These are phyloP conservation scores for Sterrhoptilus dennistouni DNA, from an alignment of 2,113 vertebrate genomes.

Conservation along the genomic window DNA sequence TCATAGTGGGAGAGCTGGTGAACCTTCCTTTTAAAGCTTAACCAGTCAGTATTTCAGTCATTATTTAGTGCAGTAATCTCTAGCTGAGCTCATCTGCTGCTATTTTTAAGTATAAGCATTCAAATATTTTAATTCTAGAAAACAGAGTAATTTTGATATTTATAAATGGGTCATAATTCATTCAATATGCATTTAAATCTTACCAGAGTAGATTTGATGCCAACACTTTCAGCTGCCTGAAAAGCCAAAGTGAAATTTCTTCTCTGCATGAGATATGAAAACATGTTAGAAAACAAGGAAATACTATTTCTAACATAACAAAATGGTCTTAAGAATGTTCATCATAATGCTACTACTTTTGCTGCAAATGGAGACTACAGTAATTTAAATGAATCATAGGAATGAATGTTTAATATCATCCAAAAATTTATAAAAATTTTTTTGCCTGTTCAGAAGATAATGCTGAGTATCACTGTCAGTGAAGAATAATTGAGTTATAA, in stretches of 20 bases:
- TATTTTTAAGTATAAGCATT: neutral
- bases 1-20: neutral
- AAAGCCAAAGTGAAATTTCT: slow-evolving; percentile 96
- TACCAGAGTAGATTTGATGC: slow-evolving; percentile 97
- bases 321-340: neutral
- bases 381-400: neutral
- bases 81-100: neutral
- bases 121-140: neutral
- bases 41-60: neutral
- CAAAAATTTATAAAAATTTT: neutral
- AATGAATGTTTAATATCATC: neutral
- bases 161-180: neutral
- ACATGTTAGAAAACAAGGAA: neutral
- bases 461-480: neutral
- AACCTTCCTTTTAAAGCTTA: neutral
- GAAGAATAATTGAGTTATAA: neutral
- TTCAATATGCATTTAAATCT: slow-evolving; percentile 55
- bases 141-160: neutral
- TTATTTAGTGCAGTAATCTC: neutral
- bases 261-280: slow-evolving; percentile 74
- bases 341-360: neutral
- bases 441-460: neutral
- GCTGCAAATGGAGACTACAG: neutral
- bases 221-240: slow-evolving; percentile 96
- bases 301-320: neutral